Base-by-base conservation (phyloP, 1,140 invertebrate species). In the Bombus ignitus region DNA sequence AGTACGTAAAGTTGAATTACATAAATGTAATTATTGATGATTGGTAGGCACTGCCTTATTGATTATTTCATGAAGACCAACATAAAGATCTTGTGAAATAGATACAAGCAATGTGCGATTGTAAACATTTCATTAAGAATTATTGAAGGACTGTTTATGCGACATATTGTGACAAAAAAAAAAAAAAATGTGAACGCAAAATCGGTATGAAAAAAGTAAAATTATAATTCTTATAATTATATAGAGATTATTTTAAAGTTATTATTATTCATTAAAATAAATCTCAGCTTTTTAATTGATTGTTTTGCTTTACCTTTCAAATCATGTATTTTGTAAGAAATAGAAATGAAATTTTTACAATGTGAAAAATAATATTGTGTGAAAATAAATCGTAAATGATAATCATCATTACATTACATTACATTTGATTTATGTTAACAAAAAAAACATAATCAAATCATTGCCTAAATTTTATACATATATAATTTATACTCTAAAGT, bases 241-340 rank as follows among this genome's bases (percentile, higher is more conserved):
- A 94, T 94, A 94, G 90, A 94, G 89, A 93, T 94, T 94, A 94
- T 95, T 94, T 94, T 94, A 92, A 94, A 94, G 91, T 93, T 92
- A 94, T 92, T 92, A 93, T 92, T 92, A 93, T 92, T 93, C 89
- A 92, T 91, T 92, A 89, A 94, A 94, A 94, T 94, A 94, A 94
- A 94, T 93, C 87, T 94, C 93, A 93, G 92, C 93, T 94, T 95
- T 95, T 89, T 94, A 94, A 93, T 81, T 80, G 28, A 78, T 80
- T 71, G 70, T 89, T 85, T 87, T 87, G 78, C 44, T 86, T 86
- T 68, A 86, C 66, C 75, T 80, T 57, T 75, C 44, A 53, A 68
- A 57, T n/a, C n/a, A 53, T 47, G 35, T 47, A 83, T 68, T 47
- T 72, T 68, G 9, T 70, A 77, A 65, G 18, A 44, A 13, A 28